Evolutionary conservation across 2,888 invertebrate genomes (phyloP).

Genomic region (Folsomia candida): DNA sequence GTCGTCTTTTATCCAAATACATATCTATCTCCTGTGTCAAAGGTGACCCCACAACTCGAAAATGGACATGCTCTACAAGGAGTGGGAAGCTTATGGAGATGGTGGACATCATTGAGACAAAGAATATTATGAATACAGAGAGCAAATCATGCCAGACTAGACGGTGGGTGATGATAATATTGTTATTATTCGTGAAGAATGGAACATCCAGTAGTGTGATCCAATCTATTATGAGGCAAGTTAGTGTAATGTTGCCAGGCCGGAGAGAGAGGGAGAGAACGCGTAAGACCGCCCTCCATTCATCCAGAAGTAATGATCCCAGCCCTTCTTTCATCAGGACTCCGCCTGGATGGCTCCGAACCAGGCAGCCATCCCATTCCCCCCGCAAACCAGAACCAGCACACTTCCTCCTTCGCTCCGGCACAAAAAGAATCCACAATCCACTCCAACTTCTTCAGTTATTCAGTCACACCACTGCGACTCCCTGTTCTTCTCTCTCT

Average conservation of each 20-base stretch:
- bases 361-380: conserved; percentile 16
- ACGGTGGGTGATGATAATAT: not conserved
- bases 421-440: not conserved
- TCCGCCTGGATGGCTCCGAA: conserved; percentile 47
- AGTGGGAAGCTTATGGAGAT: too few relatives aligned
- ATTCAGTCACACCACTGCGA: too few relatives aligned
- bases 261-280: not conserved
- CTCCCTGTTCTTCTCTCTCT: conserved; percentile 1
- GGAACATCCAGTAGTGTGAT: not conserved
- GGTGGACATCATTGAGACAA: too few relatives aligned
- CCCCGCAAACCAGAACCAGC: conserved; percentile 8
- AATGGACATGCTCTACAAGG: too few relatives aligned
- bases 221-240: not conserved
- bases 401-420: not conserved
- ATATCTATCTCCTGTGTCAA: too few relatives aligned
- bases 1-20: too few relatives aligned
- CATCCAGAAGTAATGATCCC: conserved; percentile 49
- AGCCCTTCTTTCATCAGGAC: conserved; percentile 50
- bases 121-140: too few relatives aligned
- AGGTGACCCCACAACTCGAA: too few relatives aligned
- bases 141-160: too few relatives aligned
- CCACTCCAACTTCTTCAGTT: not conserved
- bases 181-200: not conserved
- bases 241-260: not conserved
- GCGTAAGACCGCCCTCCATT: conserved; percentile 45